Evolutionary conservation across 2,888 invertebrate species (phyloP).

Genomic region (Brenthis daphne): DNA sequence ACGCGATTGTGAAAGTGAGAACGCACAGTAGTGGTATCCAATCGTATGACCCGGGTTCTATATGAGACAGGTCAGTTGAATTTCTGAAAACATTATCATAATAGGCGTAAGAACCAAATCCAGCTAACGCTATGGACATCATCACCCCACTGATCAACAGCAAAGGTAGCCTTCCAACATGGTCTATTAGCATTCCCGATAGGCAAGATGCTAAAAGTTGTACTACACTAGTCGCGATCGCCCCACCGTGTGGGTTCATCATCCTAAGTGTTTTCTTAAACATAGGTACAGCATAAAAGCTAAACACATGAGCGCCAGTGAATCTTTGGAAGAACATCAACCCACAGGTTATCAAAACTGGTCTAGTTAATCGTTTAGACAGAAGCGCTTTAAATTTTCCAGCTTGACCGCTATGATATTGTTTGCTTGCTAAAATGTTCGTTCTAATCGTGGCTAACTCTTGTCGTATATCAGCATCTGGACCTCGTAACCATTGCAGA

Average conservation of each 20-base stretch:
- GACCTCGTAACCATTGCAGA: slow-evolving; percentile 90
- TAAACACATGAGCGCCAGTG: slow-evolving; percentile 91
- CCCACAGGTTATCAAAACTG: slow-evolving; percentile 90
- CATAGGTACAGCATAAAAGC: slow-evolving; percentile 92
- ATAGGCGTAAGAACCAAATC: slow-evolving; percentile 92
- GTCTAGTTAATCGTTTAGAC: slow-evolving; percentile 81
- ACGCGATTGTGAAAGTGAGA: slow-evolving; percentile 91
- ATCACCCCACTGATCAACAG: slow-evolving; percentile 91
- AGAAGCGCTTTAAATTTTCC: slow-evolving; percentile 65
- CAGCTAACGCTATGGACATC: slow-evolving; percentile 92
- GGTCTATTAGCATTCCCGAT: slow-evolving; percentile 92
- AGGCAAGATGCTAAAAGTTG: slow-evolving; percentile 91
- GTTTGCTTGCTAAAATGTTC: slow-evolving; percentile 83
- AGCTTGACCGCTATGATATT: slow-evolving; percentile 60
- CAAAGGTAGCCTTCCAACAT: slow-evolving; percentile 91
- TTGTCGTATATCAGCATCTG: slow-evolving; percentile 87
- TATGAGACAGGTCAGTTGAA: slow-evolving; percentile 57
- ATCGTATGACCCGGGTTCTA: slow-evolving; percentile 83
- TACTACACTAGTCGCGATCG: slow-evolving; percentile 91
- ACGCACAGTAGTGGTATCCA: slow-evolving; percentile 94
- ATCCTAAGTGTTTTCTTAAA: slow-evolving; percentile 91
- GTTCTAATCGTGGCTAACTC: slow-evolving; percentile 87
- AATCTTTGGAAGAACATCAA: slow-evolving; percentile 94
- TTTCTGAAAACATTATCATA: slow-evolving; percentile 84
- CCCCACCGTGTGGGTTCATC: slow-evolving; percentile 91